Percentiles rank a stretch among this genome's conserved stretches.
phyloP scores from a whole-genome alignment of 2,797 vertebrate species.

The Anguilla anguilla region DNA sequence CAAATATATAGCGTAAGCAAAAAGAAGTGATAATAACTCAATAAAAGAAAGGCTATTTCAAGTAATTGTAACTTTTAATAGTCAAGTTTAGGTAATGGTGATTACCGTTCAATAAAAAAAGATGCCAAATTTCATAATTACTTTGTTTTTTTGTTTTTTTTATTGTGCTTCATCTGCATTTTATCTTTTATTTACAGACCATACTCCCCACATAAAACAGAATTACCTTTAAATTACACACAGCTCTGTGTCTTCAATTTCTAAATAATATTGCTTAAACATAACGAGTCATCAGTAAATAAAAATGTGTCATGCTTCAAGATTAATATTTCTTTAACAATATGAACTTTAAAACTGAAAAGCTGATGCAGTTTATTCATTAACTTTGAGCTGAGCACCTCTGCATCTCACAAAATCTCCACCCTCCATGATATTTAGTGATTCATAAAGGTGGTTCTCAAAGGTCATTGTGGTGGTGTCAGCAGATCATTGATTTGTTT shows the following conservation, averaged over 20 bases:
- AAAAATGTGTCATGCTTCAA: too few species aligned
- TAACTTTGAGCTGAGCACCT: too few species aligned
- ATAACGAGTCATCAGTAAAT: too few species aligned
- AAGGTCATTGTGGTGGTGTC: too few species aligned
- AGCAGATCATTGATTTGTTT: too few species aligned
- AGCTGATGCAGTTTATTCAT: too few species aligned
- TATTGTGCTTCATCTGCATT: neutral
- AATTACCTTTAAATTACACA: neutral
- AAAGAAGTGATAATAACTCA: constrained; percentile 3
- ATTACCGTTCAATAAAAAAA: neutral
- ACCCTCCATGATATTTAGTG: too few species aligned
- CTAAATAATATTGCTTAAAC: neutral
- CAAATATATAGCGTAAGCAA: neutral
- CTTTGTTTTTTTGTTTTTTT: neutral
- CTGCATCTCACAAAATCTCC: too few species aligned
- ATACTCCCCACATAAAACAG: neutral
- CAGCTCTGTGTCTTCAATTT: neutral
- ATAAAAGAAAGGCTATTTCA: neutral
- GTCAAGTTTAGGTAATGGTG: neutral
- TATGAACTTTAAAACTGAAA: too few species aligned
- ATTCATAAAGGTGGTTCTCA: too few species aligned
- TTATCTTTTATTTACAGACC: neutral
- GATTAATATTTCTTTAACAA: too few species aligned
- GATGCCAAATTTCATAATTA: neutral
- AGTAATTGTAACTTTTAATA: neutral